Percentiles rank a stretch among this genome's conserved stretches.
These are phyloP conservation scores for Neotragus moschatus DNA, from an alignment of 2,113 vertebrate species.

Conservation along the genomic window DNA sequence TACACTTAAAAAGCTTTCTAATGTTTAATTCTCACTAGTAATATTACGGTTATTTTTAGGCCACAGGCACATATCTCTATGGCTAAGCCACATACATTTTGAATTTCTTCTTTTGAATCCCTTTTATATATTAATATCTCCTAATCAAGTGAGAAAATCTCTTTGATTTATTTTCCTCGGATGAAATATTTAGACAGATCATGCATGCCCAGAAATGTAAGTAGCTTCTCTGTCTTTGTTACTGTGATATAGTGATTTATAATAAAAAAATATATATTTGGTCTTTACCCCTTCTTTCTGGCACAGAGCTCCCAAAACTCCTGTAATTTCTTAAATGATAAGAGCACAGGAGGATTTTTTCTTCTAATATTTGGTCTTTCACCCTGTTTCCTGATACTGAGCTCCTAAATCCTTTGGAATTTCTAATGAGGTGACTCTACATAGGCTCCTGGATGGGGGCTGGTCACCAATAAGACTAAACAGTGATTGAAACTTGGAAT, in stretches of 20 bases:
- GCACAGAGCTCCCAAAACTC: not conserved
- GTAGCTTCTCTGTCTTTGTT: not conserved
- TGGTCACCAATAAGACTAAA: not conserved
- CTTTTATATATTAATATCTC: not conserved
- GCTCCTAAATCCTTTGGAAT: not conserved
- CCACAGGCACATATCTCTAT: not conserved
- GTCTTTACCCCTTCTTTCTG: not conserved
- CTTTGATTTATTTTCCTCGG: not conserved
- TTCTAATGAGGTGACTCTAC: not conserved
- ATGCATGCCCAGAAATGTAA: not conserved
- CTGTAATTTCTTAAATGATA: not conserved
- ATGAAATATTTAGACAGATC: not conserved
- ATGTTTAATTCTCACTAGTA: not conserved
- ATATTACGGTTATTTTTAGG: not conserved
- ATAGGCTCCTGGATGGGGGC: not conserved
- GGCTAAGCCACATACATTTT: not conserved
- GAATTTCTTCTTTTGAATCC: not conserved
- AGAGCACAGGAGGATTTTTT: not conserved
- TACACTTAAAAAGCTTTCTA: not conserved
- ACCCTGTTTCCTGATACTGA: not conserved
- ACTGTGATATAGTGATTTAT: not conserved
- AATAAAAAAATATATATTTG: not conserved
- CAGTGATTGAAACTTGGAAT: not conserved
- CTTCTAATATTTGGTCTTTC: not conserved
- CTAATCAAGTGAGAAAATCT: not conserved